phyloP scores from a whole-genome alignment of 2,113 vertebrate species.

The Nothocercus julius region DNA sequence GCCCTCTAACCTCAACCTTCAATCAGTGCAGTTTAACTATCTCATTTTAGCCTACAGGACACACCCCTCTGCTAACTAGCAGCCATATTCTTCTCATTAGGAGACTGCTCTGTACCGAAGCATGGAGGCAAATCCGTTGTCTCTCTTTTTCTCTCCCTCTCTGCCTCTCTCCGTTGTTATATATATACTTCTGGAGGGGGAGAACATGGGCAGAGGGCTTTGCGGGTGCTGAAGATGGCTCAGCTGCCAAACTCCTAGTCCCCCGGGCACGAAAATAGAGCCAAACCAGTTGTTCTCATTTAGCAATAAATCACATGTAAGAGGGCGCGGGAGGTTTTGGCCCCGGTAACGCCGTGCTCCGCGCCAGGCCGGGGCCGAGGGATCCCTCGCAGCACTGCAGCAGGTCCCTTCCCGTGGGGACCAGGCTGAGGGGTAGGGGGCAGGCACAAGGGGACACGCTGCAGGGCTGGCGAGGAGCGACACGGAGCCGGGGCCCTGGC shows the following conservation, averaged over 20 bases:
- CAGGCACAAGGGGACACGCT: too few relatives aligned
- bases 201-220: background rate
- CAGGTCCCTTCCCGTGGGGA: background rate
- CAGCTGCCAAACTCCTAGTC: background rate
- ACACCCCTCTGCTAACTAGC: constrained; percentile 99
- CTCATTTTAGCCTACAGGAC: constrained; percentile 83
- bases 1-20: constrained; percentile 92
- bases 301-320: background rate
- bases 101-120: constrained; percentile 76
- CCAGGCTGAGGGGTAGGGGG: background rate
- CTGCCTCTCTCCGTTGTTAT: constrained; percentile 28
- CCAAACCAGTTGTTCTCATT: background rate
- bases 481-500: background rate
- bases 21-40: constrained; percentile 86
- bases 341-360: fast-evolving
- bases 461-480: background rate
- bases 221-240: constrained; percentile 23
- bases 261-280: background rate
- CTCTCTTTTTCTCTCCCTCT: constrained; percentile 43
- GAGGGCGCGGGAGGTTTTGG: fast-evolving
- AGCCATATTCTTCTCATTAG: constrained; percentile 96
- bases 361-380: background rate
- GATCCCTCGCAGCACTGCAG: too few relatives aligned
- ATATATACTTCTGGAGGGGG: constrained; percentile 12
- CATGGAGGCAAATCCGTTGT: constrained; percentile 41